Evolutionary conservation across 2,113 vertebrate genomes (phyloP).

Genomic region (Probosciger aterrimus): DNA sequence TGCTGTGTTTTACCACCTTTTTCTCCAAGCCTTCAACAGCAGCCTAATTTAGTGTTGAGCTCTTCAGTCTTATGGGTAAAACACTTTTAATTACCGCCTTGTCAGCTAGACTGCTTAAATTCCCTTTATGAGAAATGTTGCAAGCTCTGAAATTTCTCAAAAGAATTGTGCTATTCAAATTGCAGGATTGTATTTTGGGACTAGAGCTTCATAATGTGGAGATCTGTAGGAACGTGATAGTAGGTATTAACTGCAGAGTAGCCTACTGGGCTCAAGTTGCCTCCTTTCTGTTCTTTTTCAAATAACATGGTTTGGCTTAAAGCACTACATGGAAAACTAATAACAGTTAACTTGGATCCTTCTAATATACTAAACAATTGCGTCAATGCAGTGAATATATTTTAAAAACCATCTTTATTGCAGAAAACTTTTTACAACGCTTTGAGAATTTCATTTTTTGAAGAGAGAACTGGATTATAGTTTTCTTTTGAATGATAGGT

Average conservation of each 20-base stretch:
- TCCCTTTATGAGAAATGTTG: conserved; percentile 68
- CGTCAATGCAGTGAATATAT: conserved; percentile 70
- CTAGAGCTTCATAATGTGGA: conserved; percentile 66
- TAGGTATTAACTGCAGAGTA: conserved; percentile 61
- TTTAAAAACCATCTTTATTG: conserved; percentile 74
- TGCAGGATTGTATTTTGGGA: conserved; percentile 58
- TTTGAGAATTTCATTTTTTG: conserved; percentile 78
- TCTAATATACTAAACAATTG: conserved; percentile 61
- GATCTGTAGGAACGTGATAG: conserved; percentile 58
- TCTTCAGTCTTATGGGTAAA: conserved; percentile 74
- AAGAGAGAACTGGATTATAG: conserved; percentile 83
- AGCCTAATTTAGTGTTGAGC: conserved; percentile 72
- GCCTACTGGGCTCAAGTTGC: conserved; percentile 41
- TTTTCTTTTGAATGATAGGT: conserved; percentile 85
- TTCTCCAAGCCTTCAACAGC: conserved; percentile 74
- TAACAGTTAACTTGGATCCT: conserved; percentile 61
- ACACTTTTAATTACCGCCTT: conserved; percentile 76
- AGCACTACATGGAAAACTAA: conserved; percentile 65
- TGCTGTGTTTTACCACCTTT: conserved; percentile 79
- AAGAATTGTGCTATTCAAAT: conserved; percentile 62
- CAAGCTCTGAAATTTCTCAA: conserved; percentile 67
- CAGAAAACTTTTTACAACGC: conserved; percentile 74
- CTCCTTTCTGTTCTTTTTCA: conserved; percentile 57
- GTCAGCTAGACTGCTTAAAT: conserved; percentile 69
- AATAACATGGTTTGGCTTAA: conserved; percentile 67